Conservation (phyloP, 2,797 vertebrate species). For the Thunnus albacares region DNA sequence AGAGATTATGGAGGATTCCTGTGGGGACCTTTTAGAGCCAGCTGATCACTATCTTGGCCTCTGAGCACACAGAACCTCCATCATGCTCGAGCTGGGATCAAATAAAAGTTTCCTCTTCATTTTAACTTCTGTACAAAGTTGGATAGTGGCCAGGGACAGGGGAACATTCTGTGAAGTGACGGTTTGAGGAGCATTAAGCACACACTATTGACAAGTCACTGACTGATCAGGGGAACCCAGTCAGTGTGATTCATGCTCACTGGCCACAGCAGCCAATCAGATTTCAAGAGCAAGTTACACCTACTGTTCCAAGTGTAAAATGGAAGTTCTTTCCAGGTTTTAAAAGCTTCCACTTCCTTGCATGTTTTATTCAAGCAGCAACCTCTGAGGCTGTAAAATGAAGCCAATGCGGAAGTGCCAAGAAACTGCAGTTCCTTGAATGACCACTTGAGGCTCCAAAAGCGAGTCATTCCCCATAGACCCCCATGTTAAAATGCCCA, state of each 20-base stretch:
- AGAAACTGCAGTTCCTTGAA: too few species aligned
- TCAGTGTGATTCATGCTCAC: conserved; percentile 8
- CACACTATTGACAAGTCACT: background rate
- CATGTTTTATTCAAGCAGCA: background rate
- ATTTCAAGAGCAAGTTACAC: background rate
- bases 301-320: background rate
- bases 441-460: too few species aligned
- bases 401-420: too few species aligned
- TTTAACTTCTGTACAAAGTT: conserved; percentile 55
- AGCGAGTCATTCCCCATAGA: too few species aligned
- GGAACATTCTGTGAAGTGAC: conserved; percentile 25
- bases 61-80: conserved; percentile 47
- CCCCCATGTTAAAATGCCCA: too few species aligned
- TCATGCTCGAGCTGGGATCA: conserved; percentile 41
- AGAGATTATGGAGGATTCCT: conserved; percentile 64
- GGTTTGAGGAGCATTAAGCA: conserved; percentile 15
- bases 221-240: background rate
- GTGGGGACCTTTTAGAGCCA: conserved; percentile 59
- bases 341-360: background rate
- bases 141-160: conserved; percentile 39
- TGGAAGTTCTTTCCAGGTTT: background rate
- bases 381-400: too few species aligned
- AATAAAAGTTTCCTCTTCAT: conserved; percentile 66
- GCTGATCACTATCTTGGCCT: conserved; percentile 65
- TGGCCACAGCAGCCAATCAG: background rate